Conservation (phyloP, 2,888 invertebrate genomes). For the Nycteola revayana region DNA sequence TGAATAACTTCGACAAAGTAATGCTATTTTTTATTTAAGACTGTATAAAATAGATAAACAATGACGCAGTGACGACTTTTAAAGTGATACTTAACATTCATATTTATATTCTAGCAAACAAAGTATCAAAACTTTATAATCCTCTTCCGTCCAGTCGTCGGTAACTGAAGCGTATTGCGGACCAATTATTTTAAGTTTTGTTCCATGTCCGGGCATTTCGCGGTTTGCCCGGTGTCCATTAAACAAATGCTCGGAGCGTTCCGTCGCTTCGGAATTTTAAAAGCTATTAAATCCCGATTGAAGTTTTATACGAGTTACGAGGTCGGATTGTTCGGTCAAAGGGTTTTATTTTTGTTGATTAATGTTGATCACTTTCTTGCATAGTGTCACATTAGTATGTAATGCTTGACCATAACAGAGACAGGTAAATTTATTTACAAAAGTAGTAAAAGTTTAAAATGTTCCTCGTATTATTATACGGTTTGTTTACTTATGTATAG, state of each 20-base stretch:
- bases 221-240: conserved; percentile 69
- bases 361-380: neutral
- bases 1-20: no score
- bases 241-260: conserved; percentile 57
- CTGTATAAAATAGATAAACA: no score
- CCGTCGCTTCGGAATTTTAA: conserved; percentile 50
- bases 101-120: neutral
- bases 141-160: conserved; percentile 33
- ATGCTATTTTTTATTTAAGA: no score
- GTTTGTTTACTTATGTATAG: no score
- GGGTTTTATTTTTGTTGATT: conserved; percentile 2
- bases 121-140: conserved; percentile 48
- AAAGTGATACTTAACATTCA: neutral
- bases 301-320: conserved; percentile 47
- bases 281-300: conserved; percentile 54
- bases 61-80: no score
- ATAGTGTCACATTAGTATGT: no score
- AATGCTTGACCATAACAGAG: no score
- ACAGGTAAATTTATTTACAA: no score
- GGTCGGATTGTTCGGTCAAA: conserved; percentile 27
- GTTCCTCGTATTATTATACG: no score
- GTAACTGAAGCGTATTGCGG: conserved; percentile 58
- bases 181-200: conserved; percentile 81
- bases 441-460: no score
- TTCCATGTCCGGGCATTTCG: conserved; percentile 75